Conservation (phyloP, 2,797 vertebrate genomes). For the Rhabdophis nuchalis region DNA sequence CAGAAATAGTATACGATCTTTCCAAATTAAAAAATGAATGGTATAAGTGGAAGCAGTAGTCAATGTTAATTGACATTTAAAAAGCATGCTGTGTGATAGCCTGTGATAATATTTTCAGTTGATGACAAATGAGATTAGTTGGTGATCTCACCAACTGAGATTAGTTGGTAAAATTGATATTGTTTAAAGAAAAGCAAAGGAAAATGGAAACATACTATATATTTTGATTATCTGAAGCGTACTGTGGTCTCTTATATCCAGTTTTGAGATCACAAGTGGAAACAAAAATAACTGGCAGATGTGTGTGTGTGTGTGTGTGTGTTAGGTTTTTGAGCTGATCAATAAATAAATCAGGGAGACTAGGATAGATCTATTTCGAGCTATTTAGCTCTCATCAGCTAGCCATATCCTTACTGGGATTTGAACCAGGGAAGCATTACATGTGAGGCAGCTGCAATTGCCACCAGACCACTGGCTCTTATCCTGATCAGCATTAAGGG, state of each 20-base stretch:
- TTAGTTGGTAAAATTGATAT: conserved; percentile 17
- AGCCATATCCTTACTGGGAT: too few relatives aligned
- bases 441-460: too few relatives aligned
- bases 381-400: too few relatives aligned
- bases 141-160: conserved; percentile 22
- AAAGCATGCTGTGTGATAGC: conserved; percentile 9
- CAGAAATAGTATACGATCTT: background rate
- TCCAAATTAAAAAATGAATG: background rate
- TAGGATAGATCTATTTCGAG: too few relatives aligned
- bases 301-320: too few relatives aligned
- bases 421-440: too few relatives aligned
- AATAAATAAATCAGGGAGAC: too few relatives aligned
- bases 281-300: background rate
- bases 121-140: background rate
- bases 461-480: too few relatives aligned
- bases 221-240: conserved; percentile 29
- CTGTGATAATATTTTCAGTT: conserved; percentile 37
- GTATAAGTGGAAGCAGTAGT: background rate
- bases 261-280: background rate
- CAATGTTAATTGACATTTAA: conserved; percentile 5
- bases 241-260: background rate
- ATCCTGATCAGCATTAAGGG: too few relatives aligned
- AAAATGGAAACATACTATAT: conserved; percentile 10
- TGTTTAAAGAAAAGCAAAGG: background rate
- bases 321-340: too few relatives aligned